phyloP scores from a whole-genome alignment of 2,888 invertebrate species.

The Pheosia tremula region DNA sequence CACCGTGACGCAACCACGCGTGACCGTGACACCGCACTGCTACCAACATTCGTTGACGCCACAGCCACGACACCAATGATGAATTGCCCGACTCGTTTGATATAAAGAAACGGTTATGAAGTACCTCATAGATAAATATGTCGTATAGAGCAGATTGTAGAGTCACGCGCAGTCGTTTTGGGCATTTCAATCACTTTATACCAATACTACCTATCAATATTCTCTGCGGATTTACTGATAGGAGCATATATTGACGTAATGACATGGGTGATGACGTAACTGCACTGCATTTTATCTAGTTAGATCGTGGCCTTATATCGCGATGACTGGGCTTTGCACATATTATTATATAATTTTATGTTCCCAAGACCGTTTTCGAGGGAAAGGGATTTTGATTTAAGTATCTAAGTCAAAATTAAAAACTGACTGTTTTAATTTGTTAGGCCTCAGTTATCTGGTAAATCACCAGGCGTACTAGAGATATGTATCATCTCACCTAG shows the following conservation, averaged over 20 bases:
- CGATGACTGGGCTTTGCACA: too few relatives aligned
- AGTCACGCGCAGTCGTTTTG: not conserved
- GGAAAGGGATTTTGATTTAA: too few relatives aligned
- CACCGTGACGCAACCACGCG: conserved; percentile 68
- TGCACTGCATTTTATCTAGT: too few relatives aligned
- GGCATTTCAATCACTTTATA: conserved; percentile 1
- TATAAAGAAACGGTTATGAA: conserved; percentile 38
- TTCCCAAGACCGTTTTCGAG: too few relatives aligned
- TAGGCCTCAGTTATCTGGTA: too few relatives aligned
- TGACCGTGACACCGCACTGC: conserved; percentile 70
- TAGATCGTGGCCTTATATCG: too few relatives aligned
- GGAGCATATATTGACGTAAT: not conserved
- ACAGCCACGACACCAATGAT: conserved; percentile 58
- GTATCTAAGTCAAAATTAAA: not conserved
- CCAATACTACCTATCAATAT: not conserved
- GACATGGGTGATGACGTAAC: not conserved
- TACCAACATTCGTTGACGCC: conserved; percentile 50
- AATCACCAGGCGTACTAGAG: too few relatives aligned
- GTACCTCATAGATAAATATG: conserved; percentile 9
- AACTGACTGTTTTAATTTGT: too few relatives aligned
- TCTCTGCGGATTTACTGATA: not conserved
- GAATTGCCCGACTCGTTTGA: conserved; percentile 50
- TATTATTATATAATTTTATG: too few relatives aligned
- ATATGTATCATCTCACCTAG: too few relatives aligned
- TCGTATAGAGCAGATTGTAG: not conserved